A percentile compares a stretch with the other conserved stretches of the same genome.
Evolutionary conservation across 1,140 invertebrate genomes (phyloP).

Genomic region (Drosophila hydei): DNA sequence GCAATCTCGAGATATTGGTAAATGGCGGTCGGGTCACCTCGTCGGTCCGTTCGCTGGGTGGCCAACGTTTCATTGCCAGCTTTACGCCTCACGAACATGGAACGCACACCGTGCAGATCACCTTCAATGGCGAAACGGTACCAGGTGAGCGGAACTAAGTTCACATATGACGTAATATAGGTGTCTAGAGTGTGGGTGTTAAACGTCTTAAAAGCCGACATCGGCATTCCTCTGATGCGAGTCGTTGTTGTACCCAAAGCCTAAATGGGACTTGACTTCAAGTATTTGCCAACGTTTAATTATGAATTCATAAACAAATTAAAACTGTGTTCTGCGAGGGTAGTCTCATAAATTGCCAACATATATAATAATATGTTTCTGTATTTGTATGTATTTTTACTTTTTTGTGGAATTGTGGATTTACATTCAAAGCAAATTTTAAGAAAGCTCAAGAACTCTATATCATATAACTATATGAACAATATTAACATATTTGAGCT

Average conservation of each 20-base stretch:
- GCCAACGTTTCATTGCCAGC: conserved; percentile 94
- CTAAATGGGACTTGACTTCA: conserved; percentile 18
- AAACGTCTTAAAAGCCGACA: background rate
- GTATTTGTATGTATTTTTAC: too few relatives aligned
- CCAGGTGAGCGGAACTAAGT: conserved; percentile 89
- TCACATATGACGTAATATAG: conserved; percentile 15
- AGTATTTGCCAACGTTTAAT: conserved; percentile 5
- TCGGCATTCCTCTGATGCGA: too few relatives aligned
- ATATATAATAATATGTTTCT: background rate
- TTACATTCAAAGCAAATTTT: too few relatives aligned
- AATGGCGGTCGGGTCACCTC: conserved; percentile 98
- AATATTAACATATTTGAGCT: too few relatives aligned
- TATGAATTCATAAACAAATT: too few relatives aligned
- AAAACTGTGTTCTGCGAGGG: too few relatives aligned
- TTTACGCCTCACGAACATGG: conserved; percentile 95
- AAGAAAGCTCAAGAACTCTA: too few relatives aligned
- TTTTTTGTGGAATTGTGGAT: too few relatives aligned
- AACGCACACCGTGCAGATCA: conserved; percentile 95
- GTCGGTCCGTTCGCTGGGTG: conserved; percentile 95
- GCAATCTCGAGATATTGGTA: conserved; percentile 98
- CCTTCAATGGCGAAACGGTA: conserved; percentile 97
- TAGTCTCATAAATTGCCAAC: background rate
- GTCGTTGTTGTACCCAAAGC: too few relatives aligned
- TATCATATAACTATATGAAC: background rate
- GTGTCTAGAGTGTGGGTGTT: background rate